Evolutionary conservation across 2,888 invertebrate genomes (phyloP).

Genomic region (Torymus auratus): DNA sequence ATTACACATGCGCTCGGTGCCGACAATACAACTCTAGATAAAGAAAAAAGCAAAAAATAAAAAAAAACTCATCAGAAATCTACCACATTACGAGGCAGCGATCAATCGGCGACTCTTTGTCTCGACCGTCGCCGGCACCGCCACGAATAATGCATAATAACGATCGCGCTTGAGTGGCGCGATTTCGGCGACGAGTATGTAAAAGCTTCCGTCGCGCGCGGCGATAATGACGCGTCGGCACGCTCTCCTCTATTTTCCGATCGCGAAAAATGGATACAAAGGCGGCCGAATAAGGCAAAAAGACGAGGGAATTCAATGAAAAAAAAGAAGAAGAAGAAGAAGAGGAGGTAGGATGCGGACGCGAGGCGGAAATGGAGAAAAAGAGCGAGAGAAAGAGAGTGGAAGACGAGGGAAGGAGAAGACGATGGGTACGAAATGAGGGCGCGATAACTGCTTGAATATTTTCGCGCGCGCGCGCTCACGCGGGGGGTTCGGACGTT

Average conservation of each 20-base stretch:
- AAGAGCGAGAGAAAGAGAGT: background rate
- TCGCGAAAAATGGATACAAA: background rate
- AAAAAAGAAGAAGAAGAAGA: background rate
- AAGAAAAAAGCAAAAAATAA: too few species aligned
- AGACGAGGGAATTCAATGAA: background rate
- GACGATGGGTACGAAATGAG: slow-evolving; percentile 5
- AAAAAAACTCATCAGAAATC: background rate
- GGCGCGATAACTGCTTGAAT: slow-evolving; percentile 45
- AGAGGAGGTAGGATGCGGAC: background rate
- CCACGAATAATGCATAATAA: slow-evolving; percentile 38
- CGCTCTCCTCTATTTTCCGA: slow-evolving; percentile 17
- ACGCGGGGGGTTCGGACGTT: too few species aligned
- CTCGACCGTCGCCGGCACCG: background rate
- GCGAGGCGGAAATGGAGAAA: slow-evolving; percentile 2
- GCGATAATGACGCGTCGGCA: slow-evolving; percentile 35
- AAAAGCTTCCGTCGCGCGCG: slow-evolving; percentile 39
- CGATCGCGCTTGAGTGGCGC: background rate
- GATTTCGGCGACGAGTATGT: slow-evolving; percentile 29
- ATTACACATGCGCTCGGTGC: background rate
- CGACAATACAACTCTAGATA: too few species aligned
- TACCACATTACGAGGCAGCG: slow-evolving; percentile 9
- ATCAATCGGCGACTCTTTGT: slow-evolving; percentile 23
- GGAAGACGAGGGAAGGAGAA: background rate
- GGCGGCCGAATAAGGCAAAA: too few species aligned
- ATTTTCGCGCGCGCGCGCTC: slow-evolving; percentile 24